Evolutionary conservation across 1,140 invertebrate genomes (phyloP).

Genomic region (Pachyrhynchus sulphureomaculatus): DNA sequence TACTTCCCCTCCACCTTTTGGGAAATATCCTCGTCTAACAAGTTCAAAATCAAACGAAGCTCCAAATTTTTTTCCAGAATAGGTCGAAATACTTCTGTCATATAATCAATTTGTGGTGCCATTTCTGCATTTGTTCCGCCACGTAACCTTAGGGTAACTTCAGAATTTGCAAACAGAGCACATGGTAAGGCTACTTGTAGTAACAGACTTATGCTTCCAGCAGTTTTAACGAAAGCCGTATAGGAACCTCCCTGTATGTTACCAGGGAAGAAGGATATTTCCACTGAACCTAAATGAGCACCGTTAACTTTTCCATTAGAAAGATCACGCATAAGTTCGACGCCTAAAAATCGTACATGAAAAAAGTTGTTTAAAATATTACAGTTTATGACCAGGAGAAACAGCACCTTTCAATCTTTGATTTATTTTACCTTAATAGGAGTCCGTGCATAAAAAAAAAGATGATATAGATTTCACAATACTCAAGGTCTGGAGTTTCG

Average conservation of each 20-base stretch:
- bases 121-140: conserved; percentile 91
- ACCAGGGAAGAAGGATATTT: conserved; percentile 73
- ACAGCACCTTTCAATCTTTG: too few relatives aligned
- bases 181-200: conserved; percentile 84
- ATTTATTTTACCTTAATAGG: too few relatives aligned
- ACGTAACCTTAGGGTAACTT: conserved; percentile 62
- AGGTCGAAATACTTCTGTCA: conserved; percentile 71
- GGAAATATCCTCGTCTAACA: conserved; percentile 77
- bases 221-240: conserved; percentile 73
- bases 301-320: conserved; percentile 69
- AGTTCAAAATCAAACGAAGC: conserved; percentile 69
- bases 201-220: conserved; percentile 78
- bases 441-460: too few relatives aligned
- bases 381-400: too few relatives aligned
- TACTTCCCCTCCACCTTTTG: conserved; percentile 82
- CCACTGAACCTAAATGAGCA: conserved; percentile 69
- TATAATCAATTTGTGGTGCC: conserved; percentile 86
- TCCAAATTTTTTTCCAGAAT: conserved; percentile 74
- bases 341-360: conserved; percentile 61
- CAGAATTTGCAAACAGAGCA: conserved; percentile 63
- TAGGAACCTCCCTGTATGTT: conserved; percentile 61
- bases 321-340: conserved; percentile 72
- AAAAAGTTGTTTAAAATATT: too few relatives aligned
- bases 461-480: too few relatives aligned
- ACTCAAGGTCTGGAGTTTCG: too few relatives aligned